These are phyloP conservation scores for Aproaerema taeniolella DNA, from an alignment of 2,888 invertebrate genomes.

Conservation along the genomic window DNA sequence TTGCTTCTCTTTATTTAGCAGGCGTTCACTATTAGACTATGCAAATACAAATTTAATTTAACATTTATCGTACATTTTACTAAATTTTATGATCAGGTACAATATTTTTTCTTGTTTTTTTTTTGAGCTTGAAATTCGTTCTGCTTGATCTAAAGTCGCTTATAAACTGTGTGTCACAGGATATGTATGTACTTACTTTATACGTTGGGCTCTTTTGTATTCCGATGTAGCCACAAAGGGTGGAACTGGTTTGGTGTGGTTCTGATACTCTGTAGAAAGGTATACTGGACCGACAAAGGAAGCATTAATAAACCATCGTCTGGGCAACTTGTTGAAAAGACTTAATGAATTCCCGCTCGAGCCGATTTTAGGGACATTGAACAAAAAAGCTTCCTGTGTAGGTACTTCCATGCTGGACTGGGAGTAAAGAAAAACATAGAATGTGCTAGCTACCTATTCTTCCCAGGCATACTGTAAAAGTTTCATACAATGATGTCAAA, in stretches of 20 bases:
- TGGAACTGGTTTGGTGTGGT: slow-evolving; percentile 36
- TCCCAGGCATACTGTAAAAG: too few species aligned
- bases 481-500: too few species aligned
- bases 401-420: too few species aligned
- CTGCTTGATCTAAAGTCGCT: slow-evolving; percentile 27
- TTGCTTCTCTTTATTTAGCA: slow-evolving; percentile 15
- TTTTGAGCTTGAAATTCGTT: slow-evolving; percentile 20
- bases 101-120: too few species aligned
- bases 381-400: too few species aligned
- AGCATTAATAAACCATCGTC: slow-evolving; percentile 29
- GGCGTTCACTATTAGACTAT: slow-evolving; percentile 17
- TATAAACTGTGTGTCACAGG: slow-evolving; percentile 32
- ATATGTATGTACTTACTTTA: too few species aligned
- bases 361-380: slow-evolving; percentile 1
- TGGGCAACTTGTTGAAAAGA: not conserved
- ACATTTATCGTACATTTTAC: not conserved
- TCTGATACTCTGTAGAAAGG: slow-evolving; percentile 36
- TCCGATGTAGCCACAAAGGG: slow-evolving; percentile 29
- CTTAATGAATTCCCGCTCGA: not conserved
- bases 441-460: too few species aligned
- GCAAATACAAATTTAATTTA: not conserved
- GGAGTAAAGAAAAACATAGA: too few species aligned
- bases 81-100: not conserved
- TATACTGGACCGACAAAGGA: slow-evolving; percentile 32
- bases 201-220: slow-evolving; percentile 32